Conservation (phyloP, 1,140 invertebrate species). For the Aphelenchoides besseyi region DNA sequence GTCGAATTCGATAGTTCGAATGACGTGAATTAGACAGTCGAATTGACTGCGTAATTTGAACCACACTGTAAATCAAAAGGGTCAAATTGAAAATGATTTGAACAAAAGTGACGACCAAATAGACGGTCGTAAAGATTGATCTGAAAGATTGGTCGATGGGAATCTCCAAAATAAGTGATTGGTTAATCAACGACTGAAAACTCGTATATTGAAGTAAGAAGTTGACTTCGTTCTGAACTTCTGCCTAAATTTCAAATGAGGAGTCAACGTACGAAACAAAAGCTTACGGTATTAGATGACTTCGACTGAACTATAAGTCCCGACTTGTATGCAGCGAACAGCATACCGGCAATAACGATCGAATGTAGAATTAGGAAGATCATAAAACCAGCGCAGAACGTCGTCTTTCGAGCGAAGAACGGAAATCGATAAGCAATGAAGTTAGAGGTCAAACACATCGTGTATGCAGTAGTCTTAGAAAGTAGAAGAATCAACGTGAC, state of each 20-base stretch:
- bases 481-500: slow-evolving; percentile 14
- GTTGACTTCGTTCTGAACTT: too few species aligned
- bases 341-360: background rate
- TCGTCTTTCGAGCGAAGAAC: background rate
- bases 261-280: too few species aligned
- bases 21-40: background rate
- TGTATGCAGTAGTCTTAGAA: background rate
- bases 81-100: background rate
- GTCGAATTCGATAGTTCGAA: background rate
- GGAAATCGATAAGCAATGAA: slow-evolving; percentile 7
- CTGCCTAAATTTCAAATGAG: too few species aligned
- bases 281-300: too few species aligned
- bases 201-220: background rate
- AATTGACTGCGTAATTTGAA: background rate
- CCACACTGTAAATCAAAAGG: background rate
- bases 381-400: background rate
- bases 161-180: background rate
- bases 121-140: background rate
- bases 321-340: slow-evolving; percentile 7
- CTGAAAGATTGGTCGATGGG: background rate
- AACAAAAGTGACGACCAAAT: background rate
- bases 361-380: slow-evolving; percentile 7
- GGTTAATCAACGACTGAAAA: background rate
- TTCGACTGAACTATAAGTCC: background rate
- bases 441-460: background rate